Percentiles rank a stretch among this genome's conserved stretches.
These are phyloP conservation scores for Tetheella fluctuosa DNA, from an alignment of 2,888 invertebrate species.

Conservation along the genomic window DNA sequence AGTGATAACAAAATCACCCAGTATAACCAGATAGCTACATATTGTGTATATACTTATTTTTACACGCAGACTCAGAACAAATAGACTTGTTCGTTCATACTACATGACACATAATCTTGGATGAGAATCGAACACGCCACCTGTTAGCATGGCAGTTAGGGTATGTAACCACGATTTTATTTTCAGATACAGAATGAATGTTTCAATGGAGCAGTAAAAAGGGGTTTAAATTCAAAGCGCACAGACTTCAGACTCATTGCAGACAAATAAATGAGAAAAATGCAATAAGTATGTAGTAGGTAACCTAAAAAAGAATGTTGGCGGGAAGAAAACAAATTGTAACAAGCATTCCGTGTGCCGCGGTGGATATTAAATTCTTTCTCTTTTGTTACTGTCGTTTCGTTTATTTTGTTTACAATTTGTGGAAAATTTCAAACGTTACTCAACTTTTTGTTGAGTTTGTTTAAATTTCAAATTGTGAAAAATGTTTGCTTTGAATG, in stretches of 20 bases:
- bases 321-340: conserved; percentile 73
- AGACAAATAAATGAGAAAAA: conserved; percentile 44
- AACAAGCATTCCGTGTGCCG: conserved; percentile 66
- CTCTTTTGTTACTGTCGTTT: conserved; percentile 65
- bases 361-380: conserved; percentile 79
- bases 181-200: not conserved
- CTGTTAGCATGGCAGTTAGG: too few species aligned
- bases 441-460: conserved; percentile 61
- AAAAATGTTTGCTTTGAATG: conserved; percentile 56
- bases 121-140: too few species aligned
- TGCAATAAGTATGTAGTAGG: conserved; percentile 47
- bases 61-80: too few species aligned
- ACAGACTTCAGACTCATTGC: conserved; percentile 35
- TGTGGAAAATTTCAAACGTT: conserved; percentile 56
- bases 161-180: too few species aligned
- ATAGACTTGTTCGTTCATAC: too few species aligned
- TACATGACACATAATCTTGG: too few species aligned
- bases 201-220: not conserved
- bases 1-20: too few species aligned
- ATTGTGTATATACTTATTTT: too few species aligned
- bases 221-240: conserved; percentile 26
- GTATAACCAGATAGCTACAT: too few species aligned
- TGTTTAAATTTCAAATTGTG: conserved; percentile 56
- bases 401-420: conserved; percentile 70
- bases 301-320: conserved; percentile 64